phyloP scores from a whole-genome alignment of 2,113 vertebrate genomes.

The Todiramphus chloris region DNA sequence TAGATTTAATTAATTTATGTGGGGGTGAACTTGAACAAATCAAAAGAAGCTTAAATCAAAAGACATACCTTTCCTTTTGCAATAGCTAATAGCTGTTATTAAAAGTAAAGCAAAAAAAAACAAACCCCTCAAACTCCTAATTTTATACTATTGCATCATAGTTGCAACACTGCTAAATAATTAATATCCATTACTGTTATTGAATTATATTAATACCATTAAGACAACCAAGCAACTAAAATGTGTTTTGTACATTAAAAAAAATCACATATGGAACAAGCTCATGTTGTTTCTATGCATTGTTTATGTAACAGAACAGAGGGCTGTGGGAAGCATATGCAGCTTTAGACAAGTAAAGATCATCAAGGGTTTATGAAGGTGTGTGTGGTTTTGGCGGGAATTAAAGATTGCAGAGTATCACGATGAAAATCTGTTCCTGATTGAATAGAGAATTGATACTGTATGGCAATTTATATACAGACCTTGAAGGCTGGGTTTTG shows the following conservation, averaged over 20 bases:
- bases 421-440: not conserved
- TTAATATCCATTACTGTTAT: not conserved
- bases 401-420: not conserved
- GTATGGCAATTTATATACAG: not conserved
- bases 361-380: conserved; percentile 26
- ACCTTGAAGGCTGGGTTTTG: not conserved
- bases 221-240: not conserved
- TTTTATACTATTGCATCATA: not conserved
- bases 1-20: not conserved
- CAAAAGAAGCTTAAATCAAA: not conserved
- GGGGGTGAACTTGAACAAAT: not conserved
- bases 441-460: not conserved
- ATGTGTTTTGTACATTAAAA: not conserved
- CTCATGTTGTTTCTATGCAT: conserved; percentile 23
- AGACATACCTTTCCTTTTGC: not conserved
- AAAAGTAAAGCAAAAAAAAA: not conserved
- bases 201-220: not conserved
- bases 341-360: not conserved
- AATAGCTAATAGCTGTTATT: not conserved
- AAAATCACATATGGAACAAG: not conserved
- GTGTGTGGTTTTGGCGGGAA: not conserved
- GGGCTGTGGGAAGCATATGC: not conserved
- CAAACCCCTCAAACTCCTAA: not conserved
- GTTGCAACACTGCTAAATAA: not conserved
- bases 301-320: conserved; percentile 8